Base-by-base conservation (phyloP, 2,888 invertebrate species). In the Gisinianus flammeolus region DNA sequence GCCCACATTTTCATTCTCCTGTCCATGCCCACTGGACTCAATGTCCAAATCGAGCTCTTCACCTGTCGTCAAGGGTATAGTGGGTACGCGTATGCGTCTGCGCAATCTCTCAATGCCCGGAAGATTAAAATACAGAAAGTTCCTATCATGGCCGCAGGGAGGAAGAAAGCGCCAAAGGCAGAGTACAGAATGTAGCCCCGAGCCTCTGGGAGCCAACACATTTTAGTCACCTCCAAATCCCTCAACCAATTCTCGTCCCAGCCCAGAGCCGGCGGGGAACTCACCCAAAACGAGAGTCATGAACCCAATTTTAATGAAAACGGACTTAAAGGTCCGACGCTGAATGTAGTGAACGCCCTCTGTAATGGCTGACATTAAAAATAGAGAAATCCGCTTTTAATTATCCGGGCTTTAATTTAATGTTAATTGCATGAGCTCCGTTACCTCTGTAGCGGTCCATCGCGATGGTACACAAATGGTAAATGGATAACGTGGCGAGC, bases 391-490 rank as follows among this genome's bases (percentile, higher is more conserved):
- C 12, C 2, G 12, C 12, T 16, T 44, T 44, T 1, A 44, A 19
- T 44, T 35, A n/a, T n/a, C n/a, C n/a, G n/a, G n/a, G n/a, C n/a
- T n/a, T n/a, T n/a, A n/a, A n/a, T n/a, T n/a, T n/a, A n/a, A n/a
- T n/a, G n/a, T n/a, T n/a, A n/a, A n/a, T n/a, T n/a, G n/a, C n/a
- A n/a, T n/a, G n/a, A n/a, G n/a, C n/a, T n/a, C n/a, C 12, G n/a
- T 44, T 44, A 44, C 44, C 24, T 54, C 83, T 78, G 58, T 81
- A 84, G 10, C 84, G 79, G 54, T 84, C 83, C 26, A 84, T 76
- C 8, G 83, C 83, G 35, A 83, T 83, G 1, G 82, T 82, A 52
- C 79, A 78, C 24, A 84, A 78, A 68, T 83, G 84, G 12, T 83
- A 80, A 28, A 84, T 84, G 0, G 83, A 83, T 0, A 80, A 79